Percentiles rank a stretch among this genome's conserved stretches.
Evolutionary conservation across 2,113 vertebrate species (phyloP).

Genomic region (Tretioscincus oriximinensis): DNA sequence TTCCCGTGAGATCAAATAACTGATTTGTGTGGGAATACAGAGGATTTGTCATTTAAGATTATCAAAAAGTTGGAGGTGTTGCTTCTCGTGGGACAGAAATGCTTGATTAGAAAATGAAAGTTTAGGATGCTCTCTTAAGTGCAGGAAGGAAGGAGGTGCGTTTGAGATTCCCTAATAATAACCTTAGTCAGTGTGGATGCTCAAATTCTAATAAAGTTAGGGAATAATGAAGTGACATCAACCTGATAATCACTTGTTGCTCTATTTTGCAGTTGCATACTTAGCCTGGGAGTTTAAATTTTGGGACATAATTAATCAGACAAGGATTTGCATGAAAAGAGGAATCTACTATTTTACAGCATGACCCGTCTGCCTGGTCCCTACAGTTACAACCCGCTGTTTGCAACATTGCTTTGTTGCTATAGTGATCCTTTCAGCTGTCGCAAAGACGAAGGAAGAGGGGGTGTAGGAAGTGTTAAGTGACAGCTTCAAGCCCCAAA

Average conservation of each 20-base stretch:
- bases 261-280: neutral
- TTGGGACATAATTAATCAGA: neutral
- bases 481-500: neutral
- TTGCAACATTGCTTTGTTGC: conserved; percentile 15
- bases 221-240: neutral
- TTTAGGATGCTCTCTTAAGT: neutral
- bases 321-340: conserved; percentile 15
- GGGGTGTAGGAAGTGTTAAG: neutral
- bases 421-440: conserved; percentile 23
- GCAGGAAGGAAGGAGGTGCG: neutral
- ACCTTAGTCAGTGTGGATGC: no score
- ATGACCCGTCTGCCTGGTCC: neutral
- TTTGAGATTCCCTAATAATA: neutral
- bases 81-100: neutral
- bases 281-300: neutral
- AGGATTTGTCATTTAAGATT: neutral
- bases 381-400: conserved; percentile 23
- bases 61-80: neutral
- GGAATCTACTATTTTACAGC: neutral
- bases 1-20: neutral
- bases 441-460: neutral
- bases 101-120: neutral
- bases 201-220: neutral
- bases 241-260: neutral
- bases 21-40: neutral